Evolutionary conservation across 2,888 invertebrate genomes (phyloP).

Genomic region (Callyntrura guangdongensis): DNA sequence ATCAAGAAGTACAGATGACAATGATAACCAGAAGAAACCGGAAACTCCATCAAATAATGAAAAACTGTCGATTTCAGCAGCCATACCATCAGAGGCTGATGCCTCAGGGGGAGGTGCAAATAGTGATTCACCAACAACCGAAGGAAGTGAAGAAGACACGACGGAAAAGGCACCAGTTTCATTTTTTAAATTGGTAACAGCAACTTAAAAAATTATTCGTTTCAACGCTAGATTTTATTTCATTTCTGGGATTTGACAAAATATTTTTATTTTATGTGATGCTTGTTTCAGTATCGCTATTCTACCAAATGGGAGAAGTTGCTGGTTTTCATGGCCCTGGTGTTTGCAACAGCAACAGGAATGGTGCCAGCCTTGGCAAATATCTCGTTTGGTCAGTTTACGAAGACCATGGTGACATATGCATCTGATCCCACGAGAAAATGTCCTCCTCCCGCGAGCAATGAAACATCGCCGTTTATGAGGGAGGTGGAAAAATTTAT

Average conservation of each 20-base stretch:
- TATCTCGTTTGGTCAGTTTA: conserved; percentile 80
- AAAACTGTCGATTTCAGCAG: neutral
- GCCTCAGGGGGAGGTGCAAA: neutral
- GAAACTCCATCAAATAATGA: neutral
- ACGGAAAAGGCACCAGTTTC: conserved; percentile 64
- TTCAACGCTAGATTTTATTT: too few relatives aligned
- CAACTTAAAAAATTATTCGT: too few relatives aligned
- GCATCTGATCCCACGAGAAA: conserved; percentile 70
- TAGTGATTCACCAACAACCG: neutral
- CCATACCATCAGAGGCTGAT: neutral
- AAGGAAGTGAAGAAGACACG: conserved; percentile 14
- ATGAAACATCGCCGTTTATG: conserved; percentile 80
- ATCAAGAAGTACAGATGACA: neutral
- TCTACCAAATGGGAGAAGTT: conserved; percentile 73
- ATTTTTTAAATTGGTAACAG: conserved; percentile 72
- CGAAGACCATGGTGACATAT: conserved; percentile 80
- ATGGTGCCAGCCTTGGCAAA: conserved; percentile 76
- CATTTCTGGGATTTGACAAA: too few relatives aligned
- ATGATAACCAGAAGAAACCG: neutral
- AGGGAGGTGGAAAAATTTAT: conserved; percentile 79
- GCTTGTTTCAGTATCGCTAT: conserved; percentile 74
- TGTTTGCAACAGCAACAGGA: conserved; percentile 57
- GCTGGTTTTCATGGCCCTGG: conserved; percentile 52
- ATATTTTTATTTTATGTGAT: neutral
- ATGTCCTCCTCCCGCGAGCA: conserved; percentile 72